Base-by-base conservation (phyloP, 35 echinoderm and acorn worm species). In the Antedon bifida region DNA sequence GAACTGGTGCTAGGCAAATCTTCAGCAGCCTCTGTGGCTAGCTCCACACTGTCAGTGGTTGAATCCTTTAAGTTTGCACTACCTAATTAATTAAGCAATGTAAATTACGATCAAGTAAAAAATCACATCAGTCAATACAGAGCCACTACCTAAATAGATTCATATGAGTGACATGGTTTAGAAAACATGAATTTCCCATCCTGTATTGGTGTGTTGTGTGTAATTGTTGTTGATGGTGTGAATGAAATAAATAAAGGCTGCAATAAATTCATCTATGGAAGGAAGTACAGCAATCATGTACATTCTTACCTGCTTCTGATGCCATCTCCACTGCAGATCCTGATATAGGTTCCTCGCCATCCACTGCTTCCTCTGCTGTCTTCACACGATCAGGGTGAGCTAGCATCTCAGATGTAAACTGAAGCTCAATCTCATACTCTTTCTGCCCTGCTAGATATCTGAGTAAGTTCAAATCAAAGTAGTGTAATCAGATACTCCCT, bases 371-470 rank as follows among this genome's bases (percentile, higher is more conserved):
- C 34, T 97, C 94, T 0, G 94, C 94, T 26, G 80, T 84, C 79
- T 87, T 97, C 39, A 83, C 88, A 32, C 94, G 87, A 76, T 92
- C 94, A 46, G 94, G 90, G 36, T 80, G 91, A 75, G 81, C 86
- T 55, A 92, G 51, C 39, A 97, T 81, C 23, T 89, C 77, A 38
- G 94, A 97, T 30, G 94, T 84, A 33, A 97, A 97, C 82, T 97
- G 94, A 0, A 97, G 85, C 77, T 97, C 94, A 29, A 97, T 90
- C 42, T 97, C 94, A 75, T 97, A 97, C 76, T 97, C 94, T 73
- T 97, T 97, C 84, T 97, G 94, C 36, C 94, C 94, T 77, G 90
- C 94, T 31, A 97, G 79, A 46, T 92, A 97, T 77, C 94, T 97
- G 32, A 0, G 30, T n/a, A 64, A 84, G 35, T 13, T 30, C 21